Evolutionary conservation across 1,140 invertebrate genomes (phyloP), one percentile per base, ranked within the genome.

Genomic region (Leptopilina boulardi): DNA sequence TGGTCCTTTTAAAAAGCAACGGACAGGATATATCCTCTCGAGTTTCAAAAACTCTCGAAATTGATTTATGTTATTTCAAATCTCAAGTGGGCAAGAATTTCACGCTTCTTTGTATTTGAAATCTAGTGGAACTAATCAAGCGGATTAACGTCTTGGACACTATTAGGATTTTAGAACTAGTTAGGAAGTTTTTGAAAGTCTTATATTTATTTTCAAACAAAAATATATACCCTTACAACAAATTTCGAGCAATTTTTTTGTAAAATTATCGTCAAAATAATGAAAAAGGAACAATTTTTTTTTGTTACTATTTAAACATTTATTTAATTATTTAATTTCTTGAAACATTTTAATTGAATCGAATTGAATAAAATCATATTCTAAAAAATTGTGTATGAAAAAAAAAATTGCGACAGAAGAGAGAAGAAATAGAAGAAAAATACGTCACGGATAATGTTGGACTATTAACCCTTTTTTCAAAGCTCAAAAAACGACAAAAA

Each of bases 121-220:
- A 18, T 51, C 15, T 18, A 51, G 47, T 51, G 47, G 47, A 51
- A 51, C 47, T 51, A 51, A 51, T 51, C 47, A 51, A 51, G 15
- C 47, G 47, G 47, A 51, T 51, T 51, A 51, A 51, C 47, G 47
- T 51, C 47, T 51, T 18, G 5, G 47, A 3, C 13, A 18, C 47
- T 51, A 51, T 18, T 51, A 51, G 47, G 47, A 51, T 51, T 51
- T 51, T 51, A 51, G 47, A 51, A 51, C 15, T 51, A 51, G 47
- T 51, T 15, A 51, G 8, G 47, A 51, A 51, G 47, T 51, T 51
- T 51, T 51, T 15, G 13, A 47, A 47, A 47, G 10, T 51, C 15
- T n/a, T 44, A 44, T 3, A 44, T 44, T 44, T 11, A 41, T 10
- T 41, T 41, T 41, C 9, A 41, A 41, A 41, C 4, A 5, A 41